Percentiles rank a stretch among this genome's conserved stretches.
phyloP scores from a whole-genome alignment of 2,888 invertebrate genomes.

The Nomada ferruginata region DNA sequence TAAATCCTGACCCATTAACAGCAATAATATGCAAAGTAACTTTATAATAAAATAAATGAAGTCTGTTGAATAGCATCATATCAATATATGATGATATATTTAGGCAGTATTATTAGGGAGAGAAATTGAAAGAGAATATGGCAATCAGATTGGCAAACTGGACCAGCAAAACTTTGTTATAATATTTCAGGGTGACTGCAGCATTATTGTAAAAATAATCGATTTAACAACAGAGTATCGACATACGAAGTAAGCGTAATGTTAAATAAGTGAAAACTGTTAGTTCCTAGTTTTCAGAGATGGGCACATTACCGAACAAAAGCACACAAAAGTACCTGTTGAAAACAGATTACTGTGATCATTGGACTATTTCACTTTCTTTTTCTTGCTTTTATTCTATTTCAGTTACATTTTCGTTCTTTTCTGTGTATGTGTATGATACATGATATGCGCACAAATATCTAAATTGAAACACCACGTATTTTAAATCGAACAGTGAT shows the following conservation, averaged over 20 bases:
- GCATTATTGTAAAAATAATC: constrained; percentile 54
- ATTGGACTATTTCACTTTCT: constrained; percentile 33
- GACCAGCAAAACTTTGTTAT: constrained; percentile 70
- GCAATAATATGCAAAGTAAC: constrained; percentile 75
- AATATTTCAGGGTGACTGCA: constrained; percentile 71
- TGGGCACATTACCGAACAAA: constrained; percentile 75
- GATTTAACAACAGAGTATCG: constrained; percentile 53
- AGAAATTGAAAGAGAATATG: constrained; percentile 65
- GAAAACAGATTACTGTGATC: constrained; percentile 69
- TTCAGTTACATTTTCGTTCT: background rate
- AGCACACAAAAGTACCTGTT: constrained; percentile 77
- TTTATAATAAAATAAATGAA: constrained; percentile 63
- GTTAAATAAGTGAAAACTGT: constrained; percentile 70
- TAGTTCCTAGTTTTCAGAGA: constrained; percentile 77
- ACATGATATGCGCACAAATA: constrained; percentile 49
- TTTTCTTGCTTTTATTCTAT: constrained; percentile 6
- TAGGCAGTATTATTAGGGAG: constrained; percentile 74
- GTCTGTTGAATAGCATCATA: constrained; percentile 72
- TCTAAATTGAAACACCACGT: constrained; percentile 19
- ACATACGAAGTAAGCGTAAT: constrained; percentile 52
- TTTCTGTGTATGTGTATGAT: background rate
- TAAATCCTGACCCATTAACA: constrained; percentile 69
- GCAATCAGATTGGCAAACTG: constrained; percentile 76
- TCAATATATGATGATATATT: constrained; percentile 71
- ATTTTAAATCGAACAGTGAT: constrained; percentile 31